Base-by-base conservation (phyloP, 2,113 vertebrate species). In the Carassius gibelio region DNA sequence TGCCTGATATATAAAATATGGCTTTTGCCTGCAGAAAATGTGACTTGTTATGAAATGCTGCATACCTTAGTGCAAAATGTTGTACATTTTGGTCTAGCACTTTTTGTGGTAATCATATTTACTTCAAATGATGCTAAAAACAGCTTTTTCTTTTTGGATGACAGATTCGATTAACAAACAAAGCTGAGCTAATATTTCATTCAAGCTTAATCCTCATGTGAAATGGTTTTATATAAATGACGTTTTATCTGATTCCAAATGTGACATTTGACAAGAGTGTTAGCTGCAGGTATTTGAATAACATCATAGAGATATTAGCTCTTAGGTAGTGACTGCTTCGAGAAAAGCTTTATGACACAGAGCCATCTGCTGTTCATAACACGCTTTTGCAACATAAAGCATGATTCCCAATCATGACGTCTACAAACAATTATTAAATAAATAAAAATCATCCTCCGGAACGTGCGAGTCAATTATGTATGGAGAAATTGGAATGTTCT, bases 311-410 rank as follows among this genome's bases (percentile, higher is more conserved):
- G 57, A 66, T 75, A 50, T 19, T 30, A 81, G 42, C 14, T 26
- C 42, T 36, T 45, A 30, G 19, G 14, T n/a, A 76, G 13, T 11
- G 21, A 14, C 36, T 76, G 55, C 36, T 76, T 48, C 34, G 19
- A 61, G 34, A 42, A 66, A 69, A 50, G 57, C 4, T 69, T 82
- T 55, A 57, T 81, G 62, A 71, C 48, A 72, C 30, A 82, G 80
- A 68, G 57, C 86, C 81, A 85, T 62, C 85, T 87, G 76, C 81
- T 81, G 85, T 69, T 84, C 45, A 61, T 9, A 62, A 3, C 15
- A 23, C 45, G 52, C 38, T 64, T 83, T 77, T 88, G 71, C 88
- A 88, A 7, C 48, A 79, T 52, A 55, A 75, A 38, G 7, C 7
- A 23, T 34, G 10, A 59, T 8, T 11, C 89, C 7, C 19, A 14